Evolutionary conservation across 2,888 invertebrate genomes (phyloP), one percentile per base, ranked within the genome.

Genomic region (Platycnemis pennipes): DNA sequence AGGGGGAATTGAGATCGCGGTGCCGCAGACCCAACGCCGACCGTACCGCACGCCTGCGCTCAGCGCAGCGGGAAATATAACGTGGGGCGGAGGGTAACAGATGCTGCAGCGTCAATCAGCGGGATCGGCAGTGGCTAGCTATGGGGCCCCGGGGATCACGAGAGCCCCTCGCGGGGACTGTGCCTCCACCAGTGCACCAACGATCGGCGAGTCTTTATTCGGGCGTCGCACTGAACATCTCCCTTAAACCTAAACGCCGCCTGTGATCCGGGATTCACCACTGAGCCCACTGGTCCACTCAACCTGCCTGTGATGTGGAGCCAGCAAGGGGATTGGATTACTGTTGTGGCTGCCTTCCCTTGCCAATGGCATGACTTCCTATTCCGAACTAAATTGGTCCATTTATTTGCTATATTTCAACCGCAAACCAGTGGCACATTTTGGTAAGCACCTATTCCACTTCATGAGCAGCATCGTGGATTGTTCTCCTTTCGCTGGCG

Each of bases 71-170:
- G 77, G 31, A 37, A 77, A 77, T 77, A 77, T 77, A 63, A 63
- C 26, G 63, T 26, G 5, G 77, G 5, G 22, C 5, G 4, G 63
- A 63, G 26, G 11, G 77, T 19, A 26, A 22, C 89, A 56, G 56
- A 89, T 89, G 89, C 22, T 56, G 89, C 37, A 42, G 89, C 89
- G 89, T 89, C 89, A 89, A 89, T 56, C 89, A 89, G 22, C 56
- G 42, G 77, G 13, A 31, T 5, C 11, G 77, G 26, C 77, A 77
- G 31, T 37, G 77, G 77, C 5, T 26, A 8, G n/a, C 26, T 0
- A n/a, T 37, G 77, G 77, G 37, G 26, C 31, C 31, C 2, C 0
- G 31, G 77, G 77, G 37, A 77, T 77, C 77, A 16, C 37, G 2
- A 37, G 63, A 7, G n/a, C 63, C 63, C 8, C 26, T n/a, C 63